Evolutionary conservation across 2,113 vertebrate genomes (phyloP).

Genomic region (Pseudolaguvia tuberculata): DNA sequence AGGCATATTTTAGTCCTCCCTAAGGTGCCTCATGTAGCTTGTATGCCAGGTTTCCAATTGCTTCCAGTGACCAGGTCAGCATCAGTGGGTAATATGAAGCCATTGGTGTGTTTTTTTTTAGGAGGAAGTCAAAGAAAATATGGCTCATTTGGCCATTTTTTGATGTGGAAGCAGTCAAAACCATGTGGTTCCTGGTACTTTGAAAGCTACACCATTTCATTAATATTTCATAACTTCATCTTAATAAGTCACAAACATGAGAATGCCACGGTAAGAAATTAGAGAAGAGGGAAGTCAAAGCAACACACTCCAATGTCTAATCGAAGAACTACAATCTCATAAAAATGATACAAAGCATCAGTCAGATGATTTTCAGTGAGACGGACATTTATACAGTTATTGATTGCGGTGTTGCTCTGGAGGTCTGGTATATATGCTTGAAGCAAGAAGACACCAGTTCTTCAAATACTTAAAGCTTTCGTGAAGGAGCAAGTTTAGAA

Average conservation of each 20-base stretch:
- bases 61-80: neutral
- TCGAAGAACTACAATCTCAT: neutral
- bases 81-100: neutral
- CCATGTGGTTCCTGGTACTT: neutral
- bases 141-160: neutral
- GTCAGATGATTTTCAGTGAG: neutral
- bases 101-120: neutral
- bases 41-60: neutral
- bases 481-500: neutral
- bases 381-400: neutral
- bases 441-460: neutral
- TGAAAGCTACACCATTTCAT: neutral
- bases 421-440: neutral
- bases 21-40: neutral
- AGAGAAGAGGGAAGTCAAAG: neutral
- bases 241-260: neutral
- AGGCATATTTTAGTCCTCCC: neutral
- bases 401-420: neutral
- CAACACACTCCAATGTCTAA: neutral
- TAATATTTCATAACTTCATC: neutral
- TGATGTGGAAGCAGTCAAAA: neutral
- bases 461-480: neutral
- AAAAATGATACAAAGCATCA: neutral
- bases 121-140: neutral
- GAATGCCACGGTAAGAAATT: neutral